A percentile compares a stretch with the other conserved stretches of the same genome.
Conservation (phyloP, 2,888 invertebrate genomes). For the Drosophila macrospina region DNA sequence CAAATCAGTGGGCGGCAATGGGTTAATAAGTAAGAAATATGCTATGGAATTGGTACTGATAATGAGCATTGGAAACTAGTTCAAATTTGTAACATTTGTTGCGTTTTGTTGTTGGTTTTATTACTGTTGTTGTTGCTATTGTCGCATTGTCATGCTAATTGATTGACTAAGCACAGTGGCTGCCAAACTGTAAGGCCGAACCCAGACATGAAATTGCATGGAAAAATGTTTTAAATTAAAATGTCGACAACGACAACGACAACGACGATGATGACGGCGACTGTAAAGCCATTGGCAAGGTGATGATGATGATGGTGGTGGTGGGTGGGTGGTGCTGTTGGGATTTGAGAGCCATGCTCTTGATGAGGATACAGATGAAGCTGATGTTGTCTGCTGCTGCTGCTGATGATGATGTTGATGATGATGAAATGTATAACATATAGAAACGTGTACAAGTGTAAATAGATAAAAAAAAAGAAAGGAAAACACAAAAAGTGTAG, state of each 20-base stretch:
- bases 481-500: conserved; percentile 6
- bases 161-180: conserved; percentile 47
- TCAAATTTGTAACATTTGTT: conserved; percentile 58
- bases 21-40: conserved; percentile 45
- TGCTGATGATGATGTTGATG: conserved; percentile 52
- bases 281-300: conserved; percentile 21
- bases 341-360: conserved; percentile 19
- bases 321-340: conserved; percentile 14
- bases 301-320: conserved; percentile 10
- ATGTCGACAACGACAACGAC: conserved; percentile 14
- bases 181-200: conserved; percentile 67
- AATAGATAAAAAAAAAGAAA: conserved; percentile 67
- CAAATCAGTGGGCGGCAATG: conserved; percentile 73
- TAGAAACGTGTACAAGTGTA: conserved; percentile 80
- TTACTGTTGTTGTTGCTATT: conserved; percentile 44
- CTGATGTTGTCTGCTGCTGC: conserved; percentile 46
- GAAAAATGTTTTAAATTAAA: conserved; percentile 64
- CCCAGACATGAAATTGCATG: conserved; percentile 60
- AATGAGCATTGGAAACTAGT: conserved; percentile 63
- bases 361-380: conserved; percentile 40
- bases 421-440: conserved; percentile 66
- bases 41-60: conserved; percentile 18
- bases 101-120: conserved; percentile 45
- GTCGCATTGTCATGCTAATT: conserved; percentile 69
- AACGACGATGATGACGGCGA: not conserved